Percentiles rank a stretch among this genome's conserved stretches.
phyloP scores from a whole-genome alignment of 2,888 invertebrate genomes.

The Amiota mariae region DNA sequence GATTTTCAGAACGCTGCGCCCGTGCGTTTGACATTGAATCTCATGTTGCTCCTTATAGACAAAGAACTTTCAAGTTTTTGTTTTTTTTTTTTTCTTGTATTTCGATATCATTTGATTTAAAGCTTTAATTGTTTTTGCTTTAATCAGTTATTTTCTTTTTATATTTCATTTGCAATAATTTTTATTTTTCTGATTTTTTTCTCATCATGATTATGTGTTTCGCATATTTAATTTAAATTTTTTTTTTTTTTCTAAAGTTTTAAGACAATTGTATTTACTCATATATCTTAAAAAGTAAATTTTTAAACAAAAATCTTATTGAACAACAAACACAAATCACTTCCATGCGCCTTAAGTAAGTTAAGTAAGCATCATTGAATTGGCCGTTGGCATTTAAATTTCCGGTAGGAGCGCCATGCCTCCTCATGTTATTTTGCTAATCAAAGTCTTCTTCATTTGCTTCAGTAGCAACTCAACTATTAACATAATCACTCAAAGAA shows the following conservation, averaged over 20 bases:
- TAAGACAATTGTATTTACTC: not conserved
- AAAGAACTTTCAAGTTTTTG: constrained; percentile 45
- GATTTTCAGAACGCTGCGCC: constrained; percentile 29
- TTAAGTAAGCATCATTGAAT: constrained; percentile 31
- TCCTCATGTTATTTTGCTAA: constrained; percentile 25
- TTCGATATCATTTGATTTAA: constrained; percentile 63
- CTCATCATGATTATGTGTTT: constrained; percentile 38
- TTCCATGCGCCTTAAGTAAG: constrained; percentile 2
- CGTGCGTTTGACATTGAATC: constrained; percentile 54
- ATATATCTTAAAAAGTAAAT: not conserved
- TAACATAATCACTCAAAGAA: constrained; percentile 69
- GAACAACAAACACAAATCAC: not conserved
- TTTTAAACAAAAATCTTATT: not conserved
- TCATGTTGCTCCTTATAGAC: not conserved
- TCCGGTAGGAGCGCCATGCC: constrained; percentile 61
- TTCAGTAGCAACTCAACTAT: constrained; percentile 59
- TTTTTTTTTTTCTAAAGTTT: not conserved
- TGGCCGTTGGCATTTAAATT: constrained; percentile 60
- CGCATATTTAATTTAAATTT: constrained; percentile 39
- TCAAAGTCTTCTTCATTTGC: constrained; percentile 35
- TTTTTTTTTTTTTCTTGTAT: too few relatives aligned
- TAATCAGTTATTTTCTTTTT: constrained; percentile 50
- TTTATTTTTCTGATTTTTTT: constrained; percentile 9
- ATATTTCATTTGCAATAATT: constrained; percentile 8
- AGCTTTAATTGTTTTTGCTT: constrained; percentile 63